Evolutionary conservation across 2,113 vertebrate species (phyloP).

Genomic region (Erpornis zantholeuca): DNA sequence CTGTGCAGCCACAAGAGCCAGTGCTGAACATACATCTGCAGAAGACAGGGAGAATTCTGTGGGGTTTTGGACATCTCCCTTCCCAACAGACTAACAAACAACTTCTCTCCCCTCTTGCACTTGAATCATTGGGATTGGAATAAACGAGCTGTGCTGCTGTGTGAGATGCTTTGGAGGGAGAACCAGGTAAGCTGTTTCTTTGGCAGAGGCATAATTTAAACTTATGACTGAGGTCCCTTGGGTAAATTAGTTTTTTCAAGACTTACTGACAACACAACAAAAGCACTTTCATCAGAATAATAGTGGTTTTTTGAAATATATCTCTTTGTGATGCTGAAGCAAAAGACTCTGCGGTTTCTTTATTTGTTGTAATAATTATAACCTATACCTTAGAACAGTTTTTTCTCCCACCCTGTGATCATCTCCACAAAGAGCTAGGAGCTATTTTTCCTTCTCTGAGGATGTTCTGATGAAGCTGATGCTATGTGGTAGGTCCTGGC

Average conservation of each 20-base stretch:
- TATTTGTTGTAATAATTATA: background rate
- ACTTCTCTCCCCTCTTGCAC: background rate
- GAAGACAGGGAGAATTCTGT: background rate
- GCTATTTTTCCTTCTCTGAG: conserved; percentile 11
- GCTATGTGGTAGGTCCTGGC: conserved; percentile 25
- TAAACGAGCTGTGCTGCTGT: background rate
- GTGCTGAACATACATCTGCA: background rate
- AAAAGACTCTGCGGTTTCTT: background rate
- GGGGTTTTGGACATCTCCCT: background rate
- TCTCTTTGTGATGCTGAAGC: background rate
- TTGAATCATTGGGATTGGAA: background rate
- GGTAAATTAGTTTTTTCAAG: background rate
- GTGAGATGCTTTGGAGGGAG: background rate
- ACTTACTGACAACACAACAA: background rate
- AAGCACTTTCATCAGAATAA: background rate
- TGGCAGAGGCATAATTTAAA: background rate
- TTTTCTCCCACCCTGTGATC: background rate
- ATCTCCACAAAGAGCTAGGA: background rate
- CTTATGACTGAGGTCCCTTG: background rate
- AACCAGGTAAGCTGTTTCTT: background rate
- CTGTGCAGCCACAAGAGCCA: background rate
- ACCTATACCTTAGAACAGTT: background rate
- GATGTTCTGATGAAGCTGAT: background rate
- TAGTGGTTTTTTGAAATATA: background rate
- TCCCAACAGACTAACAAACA: background rate